Base-by-base conservation (phyloP, 2,888 invertebrate genomes). In the Sceliomorpha sp. region DNA sequence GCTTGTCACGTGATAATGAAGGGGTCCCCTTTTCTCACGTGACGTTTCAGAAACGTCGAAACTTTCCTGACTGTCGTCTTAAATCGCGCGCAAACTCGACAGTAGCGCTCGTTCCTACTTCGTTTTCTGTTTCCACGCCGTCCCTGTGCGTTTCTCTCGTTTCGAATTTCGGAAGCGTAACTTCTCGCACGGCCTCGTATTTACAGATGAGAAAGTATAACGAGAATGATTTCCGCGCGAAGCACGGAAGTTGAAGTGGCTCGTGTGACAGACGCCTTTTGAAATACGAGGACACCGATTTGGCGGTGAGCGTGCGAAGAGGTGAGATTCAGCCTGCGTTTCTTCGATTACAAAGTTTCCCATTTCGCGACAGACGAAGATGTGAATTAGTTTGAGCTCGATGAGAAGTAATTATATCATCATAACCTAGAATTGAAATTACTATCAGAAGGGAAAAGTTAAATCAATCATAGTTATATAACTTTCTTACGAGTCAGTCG, bases 41-140 rank as follows among this genome's bases (percentile, higher is more conserved):
- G 62, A 56, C 51, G 51, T 31, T 8, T 34, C 20, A 47, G 47
- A 47, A 51, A 37, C 45, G 48, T 48, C 59, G 27, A 67, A 67
- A 67, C 59, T 67, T 67, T 53, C 47, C 12, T 36, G 27, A 37
- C 34, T 66, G 53, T 59, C 66, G 47, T 53, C 51, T 59, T 53
- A 39, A 51, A 40, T 39, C 14, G 39, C 15, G 12, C 7, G 14
- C 27, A 39, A 17, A 15, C 66, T 59, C 40, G 53, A 40, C 47
- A 24, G 10, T 27, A 7, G 32, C 27, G 15, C 44, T 40, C 47
- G 47, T 34, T 39, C 51, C 20, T 2, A 4, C 20, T 4, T 20
- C 20, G 3, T 44, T 45, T 64, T 45, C 37, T 51, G 27, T 62
- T 50, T 58, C 40, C 20, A 39, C 32, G 47, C 48, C 13, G 37